phyloP scores from a whole-genome alignment of 23 tunicate genomes.

The Halocynthia aurantium region DNA sequence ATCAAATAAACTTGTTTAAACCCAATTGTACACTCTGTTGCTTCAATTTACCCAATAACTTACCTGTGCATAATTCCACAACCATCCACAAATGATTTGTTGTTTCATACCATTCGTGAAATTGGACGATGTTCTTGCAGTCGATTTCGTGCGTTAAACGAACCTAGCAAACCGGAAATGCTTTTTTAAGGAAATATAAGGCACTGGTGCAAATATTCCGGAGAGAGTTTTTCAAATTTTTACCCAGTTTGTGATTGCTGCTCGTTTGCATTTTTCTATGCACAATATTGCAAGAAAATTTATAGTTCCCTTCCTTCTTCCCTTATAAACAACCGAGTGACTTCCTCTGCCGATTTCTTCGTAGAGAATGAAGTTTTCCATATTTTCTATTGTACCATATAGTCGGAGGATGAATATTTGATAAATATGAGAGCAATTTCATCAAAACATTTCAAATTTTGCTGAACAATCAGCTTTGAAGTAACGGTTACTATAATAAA shows the following conservation, averaged over 20 bases:
- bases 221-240: neutral
- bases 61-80: conserved; percentile 90
- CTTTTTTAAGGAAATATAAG: neutral
- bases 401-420: neutral
- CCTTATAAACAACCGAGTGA: conserved; percentile 79
- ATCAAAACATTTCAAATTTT: too few species aligned
- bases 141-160: conserved; percentile 84
- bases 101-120: conserved; percentile 98
- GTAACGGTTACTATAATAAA: too few species aligned
- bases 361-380: conserved; percentile 96
- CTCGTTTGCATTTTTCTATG: conserved; percentile 81
- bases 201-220: neutral
- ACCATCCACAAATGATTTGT: conserved; percentile 99
- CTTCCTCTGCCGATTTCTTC: conserved; percentile 95
- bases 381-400: conserved; percentile 2
- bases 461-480: too few species aligned
- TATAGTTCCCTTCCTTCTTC: conserved; percentile 86
- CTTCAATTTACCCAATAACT: neutral
- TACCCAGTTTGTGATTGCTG: conserved; percentile 99
- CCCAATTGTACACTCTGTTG: too few species aligned
- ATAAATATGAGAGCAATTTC: neutral
- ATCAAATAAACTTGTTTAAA: neutral
- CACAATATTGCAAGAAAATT: conserved; percentile 82
- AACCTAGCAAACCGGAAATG: conserved; percentile 32
- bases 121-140: conserved; percentile 82